Evolutionary conservation across 2,113 vertebrate genomes (phyloP).

Genomic region (Embiotoca jacksoni): DNA sequence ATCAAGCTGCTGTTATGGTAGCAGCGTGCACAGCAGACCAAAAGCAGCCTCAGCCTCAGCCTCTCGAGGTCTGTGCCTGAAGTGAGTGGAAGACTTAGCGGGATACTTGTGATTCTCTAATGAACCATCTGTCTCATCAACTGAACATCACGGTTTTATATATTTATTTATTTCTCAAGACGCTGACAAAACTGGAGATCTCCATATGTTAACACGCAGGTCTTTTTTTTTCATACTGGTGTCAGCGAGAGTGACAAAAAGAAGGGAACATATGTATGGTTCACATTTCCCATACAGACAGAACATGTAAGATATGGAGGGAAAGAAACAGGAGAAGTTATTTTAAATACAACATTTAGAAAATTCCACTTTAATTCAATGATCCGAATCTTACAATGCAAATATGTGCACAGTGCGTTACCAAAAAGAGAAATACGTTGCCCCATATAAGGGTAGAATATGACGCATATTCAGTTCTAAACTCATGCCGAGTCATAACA

Average conservation of each 20-base stretch:
- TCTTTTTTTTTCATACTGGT: background rate
- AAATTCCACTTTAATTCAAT: background rate
- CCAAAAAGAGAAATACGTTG: background rate
- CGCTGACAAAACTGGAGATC: slow-evolving; percentile 62
- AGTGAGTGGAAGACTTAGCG: slow-evolving; percentile 68
- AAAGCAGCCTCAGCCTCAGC: slow-evolving; percentile 37
- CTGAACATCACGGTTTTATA: slow-evolving; percentile 56
- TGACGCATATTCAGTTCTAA: background rate
- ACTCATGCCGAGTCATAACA: background rate
- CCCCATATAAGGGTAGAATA: too few relatives aligned
- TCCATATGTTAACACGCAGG: slow-evolving; percentile 68
- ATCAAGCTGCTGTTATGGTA: slow-evolving; percentile 15
- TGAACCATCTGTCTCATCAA: slow-evolving; percentile 80
- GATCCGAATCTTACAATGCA: background rate
- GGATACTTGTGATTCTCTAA: slow-evolving; percentile 78
- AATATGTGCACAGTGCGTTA: background rate
- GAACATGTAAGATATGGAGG: background rate
- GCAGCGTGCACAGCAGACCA: slow-evolving; percentile 6
- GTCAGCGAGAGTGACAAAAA: slow-evolving; percentile 48
- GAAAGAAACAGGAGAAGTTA: background rate
- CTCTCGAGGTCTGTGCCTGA: slow-evolving; percentile 43
- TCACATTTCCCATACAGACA: background rate
- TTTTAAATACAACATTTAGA: background rate
- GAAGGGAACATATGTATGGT: slow-evolving; percentile 1
- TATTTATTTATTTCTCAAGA: slow-evolving; percentile 31